Conservation (phyloP, 2,113 vertebrate species). For the Paradisaea rubra region DNA sequence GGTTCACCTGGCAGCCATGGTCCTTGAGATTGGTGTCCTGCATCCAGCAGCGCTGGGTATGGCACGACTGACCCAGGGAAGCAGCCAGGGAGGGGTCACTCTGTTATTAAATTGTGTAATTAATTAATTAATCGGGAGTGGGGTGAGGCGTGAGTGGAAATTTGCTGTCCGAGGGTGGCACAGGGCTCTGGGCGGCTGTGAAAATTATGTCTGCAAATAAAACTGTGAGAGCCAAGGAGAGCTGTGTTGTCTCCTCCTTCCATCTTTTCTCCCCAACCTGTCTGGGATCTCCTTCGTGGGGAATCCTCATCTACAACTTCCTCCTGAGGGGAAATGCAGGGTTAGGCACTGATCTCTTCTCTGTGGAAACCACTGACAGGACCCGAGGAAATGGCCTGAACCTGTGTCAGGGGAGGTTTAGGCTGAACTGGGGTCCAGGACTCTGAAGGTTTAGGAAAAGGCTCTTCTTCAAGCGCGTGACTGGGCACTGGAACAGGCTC, state of each 20-base stretch:
- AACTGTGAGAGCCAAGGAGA: not conserved
- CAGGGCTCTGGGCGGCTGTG: not conserved
- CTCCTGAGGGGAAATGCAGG: not conserved
- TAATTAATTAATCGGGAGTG: not conserved
- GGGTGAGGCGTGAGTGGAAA: fast-evolving
- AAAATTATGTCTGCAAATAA: not conserved
- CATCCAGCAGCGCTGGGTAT: not conserved
- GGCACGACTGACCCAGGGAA: fast-evolving
- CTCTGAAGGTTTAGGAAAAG: not conserved
- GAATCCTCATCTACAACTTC: not conserved
- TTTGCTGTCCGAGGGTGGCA: not conserved
- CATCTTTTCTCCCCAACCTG: fast-evolving
- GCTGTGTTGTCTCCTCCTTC: not conserved
- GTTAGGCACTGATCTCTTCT: no score
- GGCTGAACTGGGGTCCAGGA: not conserved
- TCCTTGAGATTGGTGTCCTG: fast-evolving
- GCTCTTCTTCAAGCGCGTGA: not conserved
- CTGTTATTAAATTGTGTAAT: not conserved
- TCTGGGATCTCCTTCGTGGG: not conserved
- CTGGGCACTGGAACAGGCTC: not conserved
- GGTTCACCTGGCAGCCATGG: fast-evolving
- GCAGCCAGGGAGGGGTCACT: not conserved
- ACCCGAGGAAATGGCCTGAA: not conserved
- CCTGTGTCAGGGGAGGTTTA: not conserved
- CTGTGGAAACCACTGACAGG: not conserved